A percentile compares a stretch with the other conserved stretches of the same genome.
These are phyloP conservation scores for Enteromius radiatus DNA, from an alignment of 2,797 vertebrate genomes.

Conservation along the genomic window DNA sequence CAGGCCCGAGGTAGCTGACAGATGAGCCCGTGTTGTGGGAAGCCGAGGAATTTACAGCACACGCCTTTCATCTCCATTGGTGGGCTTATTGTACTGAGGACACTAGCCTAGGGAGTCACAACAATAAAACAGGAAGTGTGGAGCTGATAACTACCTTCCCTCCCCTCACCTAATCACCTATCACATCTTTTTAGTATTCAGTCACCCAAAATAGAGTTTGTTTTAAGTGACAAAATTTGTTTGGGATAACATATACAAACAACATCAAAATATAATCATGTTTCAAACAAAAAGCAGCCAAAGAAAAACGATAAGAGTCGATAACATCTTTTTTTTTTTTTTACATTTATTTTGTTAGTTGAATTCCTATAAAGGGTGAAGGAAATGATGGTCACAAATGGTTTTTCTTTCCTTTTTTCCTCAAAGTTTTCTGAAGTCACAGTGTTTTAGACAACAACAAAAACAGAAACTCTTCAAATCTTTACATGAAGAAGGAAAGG, in stretches of 20 bases:
- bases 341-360: slow-evolving; percentile 86
- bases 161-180: slow-evolving; percentile 19
- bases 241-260: not conserved
- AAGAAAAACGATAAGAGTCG: slow-evolving; percentile 37
- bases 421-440: slow-evolving; percentile 85
- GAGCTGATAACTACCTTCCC: slow-evolving; percentile 41
- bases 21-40: slow-evolving; percentile 78
- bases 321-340: slow-evolving; percentile 68
- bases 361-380: slow-evolving; percentile 84
- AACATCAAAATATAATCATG: not conserved
- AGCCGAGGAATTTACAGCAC: slow-evolving; percentile 82
- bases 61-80: slow-evolving; percentile 83
- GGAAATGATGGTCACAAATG: slow-evolving; percentile 81
- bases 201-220: not conserved
- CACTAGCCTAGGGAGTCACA: slow-evolving; percentile 68
- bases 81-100: slow-evolving; percentile 68
- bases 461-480: slow-evolving; percentile 66
- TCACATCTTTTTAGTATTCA: slow-evolving; percentile 26
- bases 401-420: slow-evolving; percentile 73
- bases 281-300: not conserved
- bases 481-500: slow-evolving; percentile 70
- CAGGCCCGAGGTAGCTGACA: slow-evolving; percentile 73
- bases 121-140: slow-evolving; percentile 72
- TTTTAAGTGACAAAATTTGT: not conserved
- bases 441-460: slow-evolving; percentile 84